These are phyloP conservation scores for Lithobates sylvaticus DNA, from an alignment of 2,797 vertebrate species.

Conservation along the genomic window DNA sequence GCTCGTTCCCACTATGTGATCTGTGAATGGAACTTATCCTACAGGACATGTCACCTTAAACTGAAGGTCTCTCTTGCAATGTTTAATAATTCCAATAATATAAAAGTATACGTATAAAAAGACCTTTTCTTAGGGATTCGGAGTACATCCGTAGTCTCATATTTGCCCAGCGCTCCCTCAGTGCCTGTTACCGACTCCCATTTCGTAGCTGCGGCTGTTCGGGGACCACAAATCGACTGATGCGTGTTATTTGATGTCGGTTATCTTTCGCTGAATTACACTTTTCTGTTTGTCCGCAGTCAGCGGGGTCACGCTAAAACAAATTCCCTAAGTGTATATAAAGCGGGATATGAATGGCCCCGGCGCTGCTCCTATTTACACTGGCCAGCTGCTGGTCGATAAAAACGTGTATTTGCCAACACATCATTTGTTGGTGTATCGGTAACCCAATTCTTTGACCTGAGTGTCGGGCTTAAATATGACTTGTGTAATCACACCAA, in stretches of 20 bases:
- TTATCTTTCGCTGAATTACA: not conserved
- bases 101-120: too few species aligned
- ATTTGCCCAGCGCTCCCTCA: too few species aligned
- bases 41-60: too few species aligned
- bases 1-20: too few species aligned
- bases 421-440: not conserved
- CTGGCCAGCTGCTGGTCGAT: not conserved
- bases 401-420: not conserved
- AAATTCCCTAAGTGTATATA: not conserved
- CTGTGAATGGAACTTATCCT: too few species aligned
- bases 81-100: too few species aligned
- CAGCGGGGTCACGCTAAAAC: not conserved
- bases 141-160: too few species aligned
- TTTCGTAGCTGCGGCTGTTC: too few species aligned
- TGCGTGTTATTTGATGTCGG: not conserved
- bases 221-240: not conserved
- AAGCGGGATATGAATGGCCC: not conserved
- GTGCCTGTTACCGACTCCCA: too few species aligned
- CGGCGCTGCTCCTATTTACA: not conserved
- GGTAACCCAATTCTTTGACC: not conserved
- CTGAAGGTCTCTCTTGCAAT: too few species aligned
- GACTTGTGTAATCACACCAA: too few species aligned
- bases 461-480: not conserved
- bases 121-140: too few species aligned
- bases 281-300: not conserved